phyloP scores from a whole-genome alignment of 2,113 vertebrate species.

The Oxyruncus cristatus region DNA sequence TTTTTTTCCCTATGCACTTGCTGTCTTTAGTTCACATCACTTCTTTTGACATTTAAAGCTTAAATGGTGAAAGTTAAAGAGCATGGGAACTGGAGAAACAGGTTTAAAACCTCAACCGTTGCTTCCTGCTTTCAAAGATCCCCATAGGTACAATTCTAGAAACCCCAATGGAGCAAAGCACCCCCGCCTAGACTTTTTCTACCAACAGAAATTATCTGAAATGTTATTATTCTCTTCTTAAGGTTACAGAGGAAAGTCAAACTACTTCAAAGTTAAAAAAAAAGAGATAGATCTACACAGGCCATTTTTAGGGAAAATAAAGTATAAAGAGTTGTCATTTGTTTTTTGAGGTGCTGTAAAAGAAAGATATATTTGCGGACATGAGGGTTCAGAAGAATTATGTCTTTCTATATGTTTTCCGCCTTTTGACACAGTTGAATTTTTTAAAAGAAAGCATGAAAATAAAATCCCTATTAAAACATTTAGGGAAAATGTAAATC shows the following conservation, averaged over 20 bases:
- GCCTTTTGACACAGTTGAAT: not conserved
- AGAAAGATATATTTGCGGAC: not conserved
- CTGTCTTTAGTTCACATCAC: slow-evolving; percentile 7
- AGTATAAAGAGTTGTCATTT: not conserved
- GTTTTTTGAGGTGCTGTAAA: not conserved
- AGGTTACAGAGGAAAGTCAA: not conserved
- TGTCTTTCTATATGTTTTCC: not conserved
- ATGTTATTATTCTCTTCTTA: not conserved
- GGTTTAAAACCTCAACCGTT: not conserved
- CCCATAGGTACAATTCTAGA: not conserved
- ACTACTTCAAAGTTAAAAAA: not conserved
- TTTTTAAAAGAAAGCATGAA: not conserved
- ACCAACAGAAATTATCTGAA: not conserved
- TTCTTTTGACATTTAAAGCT: slow-evolving; percentile 21
- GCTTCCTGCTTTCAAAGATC: not conserved
- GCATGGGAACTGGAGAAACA: not conserved
- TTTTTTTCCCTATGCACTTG: not conserved
- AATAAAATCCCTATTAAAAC: not conserved
- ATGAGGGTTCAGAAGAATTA: not conserved
- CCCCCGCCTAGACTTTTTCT: not conserved
- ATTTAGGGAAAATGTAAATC: not conserved
- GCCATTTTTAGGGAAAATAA: not conserved
- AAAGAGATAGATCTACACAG: not conserved
- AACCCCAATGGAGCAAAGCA: not conserved
- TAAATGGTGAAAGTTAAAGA: slow-evolving; percentile 19